phyloP scores from a whole-genome alignment of 1,140 invertebrate genomes.

The Eubasilissa regina region DNA sequence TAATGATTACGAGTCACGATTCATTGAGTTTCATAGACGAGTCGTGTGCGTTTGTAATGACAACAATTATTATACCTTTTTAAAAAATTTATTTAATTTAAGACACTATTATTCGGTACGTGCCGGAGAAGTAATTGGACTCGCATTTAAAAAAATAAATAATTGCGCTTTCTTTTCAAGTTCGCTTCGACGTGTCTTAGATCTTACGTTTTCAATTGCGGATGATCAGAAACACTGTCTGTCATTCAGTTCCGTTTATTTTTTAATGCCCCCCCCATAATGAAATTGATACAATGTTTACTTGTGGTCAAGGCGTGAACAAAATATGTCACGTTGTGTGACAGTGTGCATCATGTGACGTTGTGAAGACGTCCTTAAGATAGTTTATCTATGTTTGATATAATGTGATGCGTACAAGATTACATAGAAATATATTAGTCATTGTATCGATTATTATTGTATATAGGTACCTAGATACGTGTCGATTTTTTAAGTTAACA shows the following conservation, averaged over 20 bases:
- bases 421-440: no score
- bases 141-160: background rate
- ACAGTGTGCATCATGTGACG: no score
- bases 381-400: no score
- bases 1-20: slow-evolving; percentile 16
- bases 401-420: no score
- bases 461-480: no score
- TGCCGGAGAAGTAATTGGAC: background rate
- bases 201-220: no score
- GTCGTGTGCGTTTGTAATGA: slow-evolving; percentile 19
- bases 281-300: slow-evolving; percentile 7
- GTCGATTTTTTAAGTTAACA: no score
- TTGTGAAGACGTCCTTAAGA: no score
- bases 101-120: background rate
- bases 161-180: no score
- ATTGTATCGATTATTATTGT: no score
- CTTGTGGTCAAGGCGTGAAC: background rate
- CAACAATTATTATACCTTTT: background rate
- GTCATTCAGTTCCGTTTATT: background rate
- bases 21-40: slow-evolving; percentile 2
- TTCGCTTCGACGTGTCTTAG: no score
- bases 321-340: slow-evolving; percentile 7
- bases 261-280: background rate
- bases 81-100: background rate
- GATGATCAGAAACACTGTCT: background rate